Evolutionary conservation across 2,888 invertebrate species (phyloP).

Genomic region (Hanleya hanleyi): DNA sequence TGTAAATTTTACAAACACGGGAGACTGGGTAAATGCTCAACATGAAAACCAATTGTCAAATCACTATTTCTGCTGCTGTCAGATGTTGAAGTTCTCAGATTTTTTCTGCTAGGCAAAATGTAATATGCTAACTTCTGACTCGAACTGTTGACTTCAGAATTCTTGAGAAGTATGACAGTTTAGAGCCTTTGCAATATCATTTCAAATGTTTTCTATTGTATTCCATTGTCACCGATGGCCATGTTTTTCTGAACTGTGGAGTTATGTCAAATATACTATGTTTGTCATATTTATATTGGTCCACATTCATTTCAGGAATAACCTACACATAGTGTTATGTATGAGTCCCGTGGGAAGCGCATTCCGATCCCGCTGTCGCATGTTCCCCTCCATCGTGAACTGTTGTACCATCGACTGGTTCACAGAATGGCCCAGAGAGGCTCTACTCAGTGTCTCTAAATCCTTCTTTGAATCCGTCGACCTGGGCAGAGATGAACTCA

Average conservation of each 20-base stretch:
- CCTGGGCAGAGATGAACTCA: slow-evolving; percentile 76
- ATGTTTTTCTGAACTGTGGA: neutral
- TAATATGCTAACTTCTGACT: too few relatives aligned
- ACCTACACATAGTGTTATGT: slow-evolving; percentile 89
- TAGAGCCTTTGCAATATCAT: too few relatives aligned
- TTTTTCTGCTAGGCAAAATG: too few relatives aligned
- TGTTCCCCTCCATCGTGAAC: slow-evolving; percentile 74
- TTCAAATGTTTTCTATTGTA: too few relatives aligned
- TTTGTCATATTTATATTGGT: neutral
- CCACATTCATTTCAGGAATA: slow-evolving; percentile 78
- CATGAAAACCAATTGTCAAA: too few relatives aligned
- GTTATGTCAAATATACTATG: neutral
- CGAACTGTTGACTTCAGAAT: too few relatives aligned
- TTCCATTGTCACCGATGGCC: too few relatives aligned
- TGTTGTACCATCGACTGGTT: slow-evolving; percentile 75
- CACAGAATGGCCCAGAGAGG: slow-evolving; percentile 92
- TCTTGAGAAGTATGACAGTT: too few relatives aligned
- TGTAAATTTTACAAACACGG: too few relatives aligned
- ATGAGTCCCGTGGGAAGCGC: slow-evolving; percentile 94
- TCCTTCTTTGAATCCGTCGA: slow-evolving; percentile 80
- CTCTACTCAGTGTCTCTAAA: slow-evolving; percentile 85
- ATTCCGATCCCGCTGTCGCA: slow-evolving; percentile 80
- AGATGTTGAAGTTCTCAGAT: too few relatives aligned
- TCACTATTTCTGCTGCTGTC: too few relatives aligned
- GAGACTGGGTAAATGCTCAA: too few relatives aligned